Conservation (phyloP, 1,140 invertebrate species). For the Pentalonia nigronervosa region DNA sequence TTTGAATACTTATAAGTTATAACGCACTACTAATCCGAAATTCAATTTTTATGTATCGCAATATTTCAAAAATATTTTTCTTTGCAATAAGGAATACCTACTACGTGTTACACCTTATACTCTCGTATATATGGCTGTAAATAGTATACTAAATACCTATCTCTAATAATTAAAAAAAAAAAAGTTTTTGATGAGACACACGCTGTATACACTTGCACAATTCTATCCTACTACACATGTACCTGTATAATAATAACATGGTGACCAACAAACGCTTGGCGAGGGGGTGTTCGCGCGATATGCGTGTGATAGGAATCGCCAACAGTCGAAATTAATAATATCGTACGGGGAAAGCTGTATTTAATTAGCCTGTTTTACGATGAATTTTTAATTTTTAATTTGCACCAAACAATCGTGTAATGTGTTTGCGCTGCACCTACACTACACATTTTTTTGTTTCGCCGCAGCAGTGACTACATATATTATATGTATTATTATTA, state of each 20-base stretch:
- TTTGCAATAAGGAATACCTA: no score
- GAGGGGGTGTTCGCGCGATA: not conserved
- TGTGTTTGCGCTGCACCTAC: not conserved
- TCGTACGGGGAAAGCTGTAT: conserved; percentile 41
- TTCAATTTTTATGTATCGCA: no score
- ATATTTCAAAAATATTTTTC: no score
- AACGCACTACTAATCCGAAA: no score
- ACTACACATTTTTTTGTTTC: not conserved
- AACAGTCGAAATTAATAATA: conserved; percentile 50
- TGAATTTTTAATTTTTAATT: conserved; percentile 57
- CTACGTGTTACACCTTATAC: not conserved
- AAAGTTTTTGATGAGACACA: not conserved
- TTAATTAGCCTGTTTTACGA: conserved; percentile 51
- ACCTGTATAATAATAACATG: not conserved
- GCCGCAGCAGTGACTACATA: not conserved
- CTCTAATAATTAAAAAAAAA: not conserved
- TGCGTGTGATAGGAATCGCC: conserved; percentile 48
- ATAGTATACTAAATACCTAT: not conserved
- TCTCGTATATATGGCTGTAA: no score
- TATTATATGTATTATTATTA: not conserved
- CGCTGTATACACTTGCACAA: not conserved
- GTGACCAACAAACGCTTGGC: not conserved
- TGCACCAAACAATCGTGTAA: not conserved
- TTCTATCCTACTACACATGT: not conserved
- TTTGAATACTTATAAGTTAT: no score